These are phyloP conservation scores for Tyto alba DNA, from an alignment of 2,113 vertebrate genomes.

Conservation along the genomic window DNA sequence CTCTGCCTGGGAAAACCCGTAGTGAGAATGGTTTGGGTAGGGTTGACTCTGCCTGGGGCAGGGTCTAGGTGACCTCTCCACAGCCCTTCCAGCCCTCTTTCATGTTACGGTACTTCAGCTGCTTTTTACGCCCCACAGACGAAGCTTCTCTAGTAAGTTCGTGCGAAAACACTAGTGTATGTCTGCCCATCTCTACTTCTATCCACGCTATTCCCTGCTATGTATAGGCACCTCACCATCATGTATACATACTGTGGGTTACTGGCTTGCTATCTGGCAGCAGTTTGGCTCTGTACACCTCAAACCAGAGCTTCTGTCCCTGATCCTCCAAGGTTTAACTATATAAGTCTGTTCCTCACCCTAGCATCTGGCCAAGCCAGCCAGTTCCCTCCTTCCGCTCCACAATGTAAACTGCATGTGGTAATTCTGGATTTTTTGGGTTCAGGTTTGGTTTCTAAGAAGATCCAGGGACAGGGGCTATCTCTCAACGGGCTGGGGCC, in stretches of 20 bases:
- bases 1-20: neutral
- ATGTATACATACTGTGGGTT: rapidly evolving
- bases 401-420: neutral
- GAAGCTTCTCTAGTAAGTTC: neutral
- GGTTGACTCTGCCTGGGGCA: neutral
- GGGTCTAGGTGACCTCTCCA: neutral
- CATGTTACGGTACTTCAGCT: neutral
- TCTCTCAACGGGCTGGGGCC: neutral
- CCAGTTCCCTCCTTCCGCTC: neutral
- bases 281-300: neutral
- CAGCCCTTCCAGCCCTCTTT: neutral
- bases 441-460: neutral
- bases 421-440: neutral
- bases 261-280: neutral
- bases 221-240: rapidly evolving
- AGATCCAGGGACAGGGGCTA: neutral
- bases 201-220: rapidly evolving
- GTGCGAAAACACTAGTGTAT: rapidly evolving
- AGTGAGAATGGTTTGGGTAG: neutral
- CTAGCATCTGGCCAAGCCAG: neutral
- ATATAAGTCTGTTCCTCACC: neutral
- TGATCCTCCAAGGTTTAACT: neutral
- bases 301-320: neutral
- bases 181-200: neutral
- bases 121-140: neutral